Evolutionary conservation across 2,888 invertebrate genomes (phyloP).

Genomic region (Diaperis boleti): DNA sequence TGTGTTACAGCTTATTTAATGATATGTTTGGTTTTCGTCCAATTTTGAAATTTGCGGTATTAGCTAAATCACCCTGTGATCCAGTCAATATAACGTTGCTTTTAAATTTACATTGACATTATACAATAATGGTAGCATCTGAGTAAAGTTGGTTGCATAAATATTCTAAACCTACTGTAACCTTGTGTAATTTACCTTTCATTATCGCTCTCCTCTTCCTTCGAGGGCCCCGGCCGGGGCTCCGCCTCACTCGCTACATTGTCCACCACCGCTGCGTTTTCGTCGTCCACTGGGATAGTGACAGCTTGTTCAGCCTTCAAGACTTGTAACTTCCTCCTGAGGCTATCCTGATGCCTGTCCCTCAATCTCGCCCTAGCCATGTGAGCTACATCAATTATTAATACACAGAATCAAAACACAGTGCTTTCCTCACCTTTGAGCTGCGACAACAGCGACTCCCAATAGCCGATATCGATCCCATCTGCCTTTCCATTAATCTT

Average conservation of each 20-base stretch:
- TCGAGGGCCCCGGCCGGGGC: conserved; percentile 38
- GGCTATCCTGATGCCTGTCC: conserved; percentile 92
- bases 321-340: conserved; percentile 88
- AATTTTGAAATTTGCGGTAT: too few species aligned
- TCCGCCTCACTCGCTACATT: conserved; percentile 60
- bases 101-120: too few species aligned
- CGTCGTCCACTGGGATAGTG: conserved; percentile 52
- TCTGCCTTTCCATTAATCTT: conserved; percentile 88
- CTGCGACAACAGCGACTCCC: conserved; percentile 97
- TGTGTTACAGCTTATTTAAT: neutral
- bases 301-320: conserved; percentile 87
- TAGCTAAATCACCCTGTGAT: too few species aligned
- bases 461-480: conserved; percentile 96
- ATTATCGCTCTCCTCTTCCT: conserved; percentile 61
- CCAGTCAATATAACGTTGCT: too few species aligned
- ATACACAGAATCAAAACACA: neutral
- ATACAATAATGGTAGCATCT: too few species aligned
- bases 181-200: conserved; percentile 54
- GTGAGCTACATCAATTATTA: conserved; percentile 86
- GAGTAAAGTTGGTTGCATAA: too few species aligned
- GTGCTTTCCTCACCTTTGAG: conserved; percentile 75
- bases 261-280: conserved; percentile 11
- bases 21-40: neutral
- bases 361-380: conserved; percentile 92
- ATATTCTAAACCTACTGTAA: too few species aligned